Base-by-base conservation (phyloP, 2,888 invertebrate genomes). In the Eretmocerus hayati region DNA sequence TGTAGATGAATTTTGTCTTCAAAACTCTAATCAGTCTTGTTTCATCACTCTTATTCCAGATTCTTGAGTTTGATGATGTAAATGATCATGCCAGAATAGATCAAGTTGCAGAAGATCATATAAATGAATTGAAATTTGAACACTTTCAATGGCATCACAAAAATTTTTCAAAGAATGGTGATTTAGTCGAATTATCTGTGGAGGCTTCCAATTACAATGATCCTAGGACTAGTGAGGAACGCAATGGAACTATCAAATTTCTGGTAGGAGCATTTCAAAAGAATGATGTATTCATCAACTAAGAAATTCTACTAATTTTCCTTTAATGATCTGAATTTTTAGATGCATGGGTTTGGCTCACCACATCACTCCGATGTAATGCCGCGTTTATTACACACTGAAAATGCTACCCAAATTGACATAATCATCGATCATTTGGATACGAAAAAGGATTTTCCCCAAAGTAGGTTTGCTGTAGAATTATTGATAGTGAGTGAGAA, bases 381-480 rank as follows among this genome's bases (percentile, higher is more conserved):
- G 5, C 86, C 85, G 0, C 82, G 80, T 46, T 74, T 85, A 52
- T 74, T 81, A 54, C 83, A 84, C 70, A 79, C 81, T 1, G 78
- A 79, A 31, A 83, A 85, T 71, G 78, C 80, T 0, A 78, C 81
- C 0, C 77, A 81, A 50, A 60, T 84, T 2, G 83, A 84, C 64
- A 64, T 85, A 18, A 71, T 75, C 4, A 69, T 85, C 4, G 76
- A 80, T 42, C 73, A 79, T 54, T 62, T 81, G 39, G 70, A 76
- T 9, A 65, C 73, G 2, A 64, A 70, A n/a, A 53, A 58, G 1
- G 66, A 71, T n/a, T 79, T 75, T 64, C 72, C 75, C 49, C 64
- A 72, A 36, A 78, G 82, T 5, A 66, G 85, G 44, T 82, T 78
- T 68, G 84, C 81, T 8, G 57, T 83, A 2, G 80, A 80, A 56